Conservation (phyloP, 1,140 invertebrate species). For the Lucilia sericata region DNA sequence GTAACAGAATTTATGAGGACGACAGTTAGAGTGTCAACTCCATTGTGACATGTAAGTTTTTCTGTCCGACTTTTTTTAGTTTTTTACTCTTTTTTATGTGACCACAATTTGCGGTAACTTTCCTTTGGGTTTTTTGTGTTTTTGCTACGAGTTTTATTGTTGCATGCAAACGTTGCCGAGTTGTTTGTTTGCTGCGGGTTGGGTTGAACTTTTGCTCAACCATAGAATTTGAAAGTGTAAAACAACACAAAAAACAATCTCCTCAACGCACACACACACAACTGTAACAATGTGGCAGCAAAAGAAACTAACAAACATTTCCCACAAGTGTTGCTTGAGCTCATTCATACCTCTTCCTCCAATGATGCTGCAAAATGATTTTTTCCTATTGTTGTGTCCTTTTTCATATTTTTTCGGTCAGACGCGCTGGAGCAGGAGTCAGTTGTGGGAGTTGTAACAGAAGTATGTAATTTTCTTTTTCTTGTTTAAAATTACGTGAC, state of each 20-base stretch:
- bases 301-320: not conserved
- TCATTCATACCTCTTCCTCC: not conserved
- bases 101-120: not conserved
- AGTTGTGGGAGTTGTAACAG: too few relatives aligned
- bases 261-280: too few relatives aligned
- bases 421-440: too few relatives aligned
- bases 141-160: too few relatives aligned
- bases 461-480: not conserved
- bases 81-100: not conserved
- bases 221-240: slow-evolving; percentile 7
- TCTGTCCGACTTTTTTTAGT: not conserved
- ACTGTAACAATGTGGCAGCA: not conserved
- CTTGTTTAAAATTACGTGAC: not conserved
- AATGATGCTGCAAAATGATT: not conserved
- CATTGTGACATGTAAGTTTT: slow-evolving; percentile 1
- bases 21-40: not conserved
- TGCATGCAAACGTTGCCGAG: not conserved
- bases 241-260: not conserved
- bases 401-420: too few relatives aligned
- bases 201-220: not conserved
- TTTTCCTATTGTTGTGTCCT: not conserved
- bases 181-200: not conserved
- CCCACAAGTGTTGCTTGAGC: not conserved
- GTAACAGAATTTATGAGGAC: not conserved
- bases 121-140: not conserved